Evolutionary conservation across 2,888 invertebrate species (phyloP).

Genomic region (Hemithea aestivaria): DNA sequence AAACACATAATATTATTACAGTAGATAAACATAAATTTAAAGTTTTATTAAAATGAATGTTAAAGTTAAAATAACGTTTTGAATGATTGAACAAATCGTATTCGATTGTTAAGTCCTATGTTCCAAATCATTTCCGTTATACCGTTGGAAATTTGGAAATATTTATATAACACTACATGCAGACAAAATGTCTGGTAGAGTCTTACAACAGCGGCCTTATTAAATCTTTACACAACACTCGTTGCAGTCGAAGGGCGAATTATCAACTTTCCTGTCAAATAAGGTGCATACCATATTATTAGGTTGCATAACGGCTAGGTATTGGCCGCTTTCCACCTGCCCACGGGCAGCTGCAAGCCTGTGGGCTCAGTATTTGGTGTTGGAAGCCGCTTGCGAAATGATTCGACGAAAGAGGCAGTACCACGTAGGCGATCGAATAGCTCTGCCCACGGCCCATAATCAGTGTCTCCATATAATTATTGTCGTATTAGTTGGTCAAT

Average conservation of each 20-base stretch:
- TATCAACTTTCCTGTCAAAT: slow-evolving; percentile 58
- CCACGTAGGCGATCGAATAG: slow-evolving; percentile 54
- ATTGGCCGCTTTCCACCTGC: slow-evolving; percentile 70
- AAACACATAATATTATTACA: too few species aligned
- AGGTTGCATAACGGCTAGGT: slow-evolving; percentile 59
- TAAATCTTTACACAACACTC: slow-evolving; percentile 16
- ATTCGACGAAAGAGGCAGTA: slow-evolving; percentile 41
- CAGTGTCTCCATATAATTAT: slow-evolving; percentile 39
- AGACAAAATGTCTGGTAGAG: slow-evolving; percentile 2
- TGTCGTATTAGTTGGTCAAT: slow-evolving; percentile 28
- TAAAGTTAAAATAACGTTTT: too few species aligned
- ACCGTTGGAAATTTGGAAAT: too few species aligned
- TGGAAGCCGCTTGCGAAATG: slow-evolving; percentile 59
- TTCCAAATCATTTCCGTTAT: too few species aligned
- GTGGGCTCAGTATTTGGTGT: slow-evolving; percentile 70
- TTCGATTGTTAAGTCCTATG: too few species aligned
- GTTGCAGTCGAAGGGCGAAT: slow-evolving; percentile 41
- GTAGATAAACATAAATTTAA: too few species aligned
- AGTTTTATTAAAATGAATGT: too few species aligned
- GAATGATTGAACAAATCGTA: too few species aligned
- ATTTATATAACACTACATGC: too few species aligned
- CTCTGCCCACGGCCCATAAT: slow-evolving; percentile 46
- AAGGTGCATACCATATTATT: slow-evolving; percentile 59
- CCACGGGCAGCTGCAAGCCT: slow-evolving; percentile 46
- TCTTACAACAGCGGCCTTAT: too few species aligned